Evolutionary conservation across 2,113 vertebrate species (phyloP), one percentile per base, ranked within the genome.

Genomic region (Vombatus ursinus): DNA sequence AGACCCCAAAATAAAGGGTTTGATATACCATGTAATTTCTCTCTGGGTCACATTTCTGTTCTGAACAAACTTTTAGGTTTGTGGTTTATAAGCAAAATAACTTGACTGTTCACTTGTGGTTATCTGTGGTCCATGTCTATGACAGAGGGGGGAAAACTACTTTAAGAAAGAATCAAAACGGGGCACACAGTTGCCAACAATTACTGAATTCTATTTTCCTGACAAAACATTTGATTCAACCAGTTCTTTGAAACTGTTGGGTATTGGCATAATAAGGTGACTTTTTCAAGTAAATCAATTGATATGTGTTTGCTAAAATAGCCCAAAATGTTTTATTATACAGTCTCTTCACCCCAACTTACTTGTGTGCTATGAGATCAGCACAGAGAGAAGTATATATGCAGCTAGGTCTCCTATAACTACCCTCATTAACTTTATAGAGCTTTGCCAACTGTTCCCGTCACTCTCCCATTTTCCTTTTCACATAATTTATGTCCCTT

Each of bases 21-120:
- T 97, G 96, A 97, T 96, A 98, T 97, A 98, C 97, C 97, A 96
- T 98, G 94, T 97, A 98, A 98, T 98, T 98, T 97, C 96, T 98
- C 96, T 97, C 97, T 97, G 95, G 97, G 95, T 98, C 97, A 96
- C 96, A 96, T 97, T 98, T 98, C 97, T 98, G 93, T 97, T 96
- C 96, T 92, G 93, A 98, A 98, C 96, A 98, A 97, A 97, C 92
- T 96, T 97, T 97, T 96, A 96, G 98, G 97, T 98, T 97, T 98
- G 97, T 96, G 95, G 97, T 97, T 84, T 97, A 97, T 97, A 98
- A 98, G 97, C 98, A 98, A 97, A 95, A 96, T 97, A 97, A 98
- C 97, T 90, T 95, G 90, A 94, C 96, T 97, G 95, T 98, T 98
- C 96, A 96, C 93, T 96, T 98, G 94, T 97, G 97, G 97, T 93